These are phyloP conservation scores for Drosophila setifemur DNA, from an alignment of 1,140 invertebrate genomes.

Conservation along the genomic window DNA sequence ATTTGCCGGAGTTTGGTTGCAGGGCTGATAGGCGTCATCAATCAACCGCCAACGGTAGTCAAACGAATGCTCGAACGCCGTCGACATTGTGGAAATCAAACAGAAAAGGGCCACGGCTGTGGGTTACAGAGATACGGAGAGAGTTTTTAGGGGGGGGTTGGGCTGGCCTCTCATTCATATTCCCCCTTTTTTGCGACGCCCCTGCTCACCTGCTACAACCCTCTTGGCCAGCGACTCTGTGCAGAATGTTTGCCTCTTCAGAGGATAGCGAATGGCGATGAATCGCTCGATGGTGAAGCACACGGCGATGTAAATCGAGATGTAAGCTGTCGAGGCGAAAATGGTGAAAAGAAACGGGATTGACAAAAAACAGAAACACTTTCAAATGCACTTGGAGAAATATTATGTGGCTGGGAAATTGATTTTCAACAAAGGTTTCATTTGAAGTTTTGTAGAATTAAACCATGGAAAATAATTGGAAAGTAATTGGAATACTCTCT, in stretches of 20 bases:
- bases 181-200: neutral
- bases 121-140: too few species aligned
- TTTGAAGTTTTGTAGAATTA: too few species aligned
- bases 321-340: constrained; percentile 87
- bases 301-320: constrained; percentile 90
- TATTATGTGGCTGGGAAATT: too few species aligned
- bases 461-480: too few species aligned
- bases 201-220: constrained; percentile 84
- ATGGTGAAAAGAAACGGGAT: too few species aligned
- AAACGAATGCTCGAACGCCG: constrained; percentile 86
- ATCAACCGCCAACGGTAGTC: constrained; percentile 58
- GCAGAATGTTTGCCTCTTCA: constrained; percentile 88
- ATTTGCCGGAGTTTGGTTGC: constrained; percentile 73
- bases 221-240: constrained; percentile 85
- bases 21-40: constrained; percentile 70
- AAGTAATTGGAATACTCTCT: too few species aligned
- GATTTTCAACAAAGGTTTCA: too few species aligned
- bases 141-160: too few species aligned
- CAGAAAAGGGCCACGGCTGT: constrained; percentile 85
- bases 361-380: neutral
- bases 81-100: constrained; percentile 85
- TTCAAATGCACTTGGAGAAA: constrained; percentile 1
- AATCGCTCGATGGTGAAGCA: constrained; percentile 91
- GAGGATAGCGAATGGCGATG: constrained; percentile 90
- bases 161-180: too few species aligned